Percentiles rank a stretch among this genome's conserved stretches.
phyloP scores from a whole-genome alignment of 2,797 vertebrate species.

The Enteromius afrohamiltoni region DNA sequence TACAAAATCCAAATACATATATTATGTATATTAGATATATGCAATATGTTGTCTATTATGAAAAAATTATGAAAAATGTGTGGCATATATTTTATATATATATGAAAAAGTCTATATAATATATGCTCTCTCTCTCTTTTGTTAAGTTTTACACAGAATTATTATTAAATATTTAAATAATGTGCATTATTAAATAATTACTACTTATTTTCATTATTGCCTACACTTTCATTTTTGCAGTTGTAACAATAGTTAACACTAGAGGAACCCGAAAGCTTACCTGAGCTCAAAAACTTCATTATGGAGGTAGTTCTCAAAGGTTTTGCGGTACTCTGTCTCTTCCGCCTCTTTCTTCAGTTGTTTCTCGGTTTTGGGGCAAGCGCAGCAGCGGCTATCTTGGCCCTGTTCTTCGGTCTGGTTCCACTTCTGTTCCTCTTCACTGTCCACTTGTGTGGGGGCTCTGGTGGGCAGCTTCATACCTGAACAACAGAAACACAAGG shows the following conservation, averaged over 20 bases:
- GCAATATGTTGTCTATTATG: background rate
- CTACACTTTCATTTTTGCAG: background rate
- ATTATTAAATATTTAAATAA: too few relatives aligned
- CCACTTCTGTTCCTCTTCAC: slow-evolving; percentile 79
- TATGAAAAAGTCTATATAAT: background rate
- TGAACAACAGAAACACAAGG: slow-evolving; percentile 62
- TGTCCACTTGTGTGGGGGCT: slow-evolving; percentile 82
- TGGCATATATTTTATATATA: background rate
- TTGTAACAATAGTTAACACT: background rate
- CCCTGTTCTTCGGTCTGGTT: slow-evolving; percentile 89
- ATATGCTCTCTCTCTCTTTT: background rate
- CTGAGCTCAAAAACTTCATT: slow-evolving; percentile 91
- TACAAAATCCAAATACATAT: background rate
- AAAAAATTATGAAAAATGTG: background rate
- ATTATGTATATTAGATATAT: background rate
- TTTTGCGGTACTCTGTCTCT: slow-evolving; percentile 92
- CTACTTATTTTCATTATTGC: background rate
- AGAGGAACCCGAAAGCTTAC: slow-evolving; percentile 56
- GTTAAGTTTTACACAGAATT: background rate
- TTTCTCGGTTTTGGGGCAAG: slow-evolving; percentile 94
- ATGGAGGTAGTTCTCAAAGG: slow-evolving; percentile 94
- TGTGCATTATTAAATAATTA: too few relatives aligned
- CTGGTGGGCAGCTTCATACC: slow-evolving; percentile 91
- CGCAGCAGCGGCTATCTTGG: slow-evolving; percentile 80
- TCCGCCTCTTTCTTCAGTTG: slow-evolving; percentile 94